Conservation (phyloP, 2,888 invertebrate genomes). For the Prenolepis imparis region DNA sequence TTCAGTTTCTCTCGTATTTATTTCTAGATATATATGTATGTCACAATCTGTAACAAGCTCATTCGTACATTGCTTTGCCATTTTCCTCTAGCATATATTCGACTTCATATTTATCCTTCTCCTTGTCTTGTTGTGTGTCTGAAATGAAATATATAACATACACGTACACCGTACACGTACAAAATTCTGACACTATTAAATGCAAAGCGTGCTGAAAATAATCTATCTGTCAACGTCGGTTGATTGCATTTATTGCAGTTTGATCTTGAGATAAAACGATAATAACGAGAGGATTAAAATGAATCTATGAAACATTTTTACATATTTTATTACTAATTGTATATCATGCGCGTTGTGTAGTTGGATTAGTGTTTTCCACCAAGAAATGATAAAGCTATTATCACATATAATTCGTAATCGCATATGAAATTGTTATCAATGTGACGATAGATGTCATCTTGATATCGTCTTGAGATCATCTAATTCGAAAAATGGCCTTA, state of each 20-base stretch:
- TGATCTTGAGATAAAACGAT: background rate
- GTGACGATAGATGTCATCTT: background rate
- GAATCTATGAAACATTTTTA: background rate
- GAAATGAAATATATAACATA: conserved; percentile 74
- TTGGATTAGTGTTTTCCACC: conserved; percentile 26
- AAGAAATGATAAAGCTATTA: background rate
- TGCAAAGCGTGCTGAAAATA: conserved; percentile 35
- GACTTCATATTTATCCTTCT: conserved; percentile 83
- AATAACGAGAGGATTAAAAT: conserved; percentile 1
- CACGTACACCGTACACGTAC: conserved; percentile 66
- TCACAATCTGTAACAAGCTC: conserved; percentile 63
- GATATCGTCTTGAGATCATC: background rate
- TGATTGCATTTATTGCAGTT: conserved; percentile 21
- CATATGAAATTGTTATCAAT: conserved; percentile 6
- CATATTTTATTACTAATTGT: background rate
- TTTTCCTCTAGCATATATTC: conserved; percentile 83
- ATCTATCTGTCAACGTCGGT: conserved; percentile 7
- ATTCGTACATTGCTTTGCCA: conserved; percentile 84
- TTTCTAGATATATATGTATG: conserved; percentile 33
- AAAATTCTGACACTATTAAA: conserved; percentile 37
- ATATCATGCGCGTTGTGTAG: background rate
- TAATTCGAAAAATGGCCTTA: conserved; percentile 4
- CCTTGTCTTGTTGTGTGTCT: conserved; percentile 84
- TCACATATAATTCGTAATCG: background rate
- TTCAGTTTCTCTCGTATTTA: conserved; percentile 44